Evolutionary conservation across 2,797 vertebrate genomes (phyloP), one percentile per base, ranked within the genome.

Genomic region (Pampus argenteus): DNA sequence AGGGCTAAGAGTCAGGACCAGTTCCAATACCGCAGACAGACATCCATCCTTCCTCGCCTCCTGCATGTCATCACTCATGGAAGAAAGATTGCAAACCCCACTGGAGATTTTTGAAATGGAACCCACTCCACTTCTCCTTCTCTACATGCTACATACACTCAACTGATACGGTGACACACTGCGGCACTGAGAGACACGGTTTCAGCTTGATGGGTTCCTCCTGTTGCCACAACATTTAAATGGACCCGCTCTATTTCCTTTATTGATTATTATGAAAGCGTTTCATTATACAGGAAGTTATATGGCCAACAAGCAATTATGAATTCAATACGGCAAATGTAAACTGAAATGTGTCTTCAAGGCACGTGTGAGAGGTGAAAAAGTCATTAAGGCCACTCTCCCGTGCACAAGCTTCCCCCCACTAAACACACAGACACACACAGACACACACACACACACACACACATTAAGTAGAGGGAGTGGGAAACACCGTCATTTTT

Each of bases 261-360:
- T 91, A 92, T 93, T 91, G 91, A 93, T 93, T 92, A 87, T 87
- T 81, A 92, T 91, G 89, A 88, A 87, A 89, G 83, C 89, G 83
- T 93, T 93, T 93, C 90, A 92, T 91, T 93, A 91, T 79, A 64
- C 86, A 88, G 88, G 84, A 91, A 89, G 89, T 88, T 86, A 87
- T 88, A 89, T 45, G 69, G 81, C 86, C 89, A 88, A 93, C 92
- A 93, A 90, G 90, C 90, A 93, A 93, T 93, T 93, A 92, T 89
- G 76, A 91, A 90, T 92, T 92, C 90, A 90, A 90, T 90, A 89
- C 69, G 7, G 73, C 84, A 89, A 91, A 92, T 91, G 82, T 91
- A 90, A 91, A 91, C 86, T 84, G 82, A 88, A 93, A 88, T 90
- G 86, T 86, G 82, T 93, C 86, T 91, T 90, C 69, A 17, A 78